A percentile compares a stretch with the other conserved stretches of the same genome.
These are phyloP conservation scores for human DNA, from an alignment of 2,113 vertebrate genomes.

Conservation along the genomic window GRCh38 chr3:97883501-97884000, in stretches of 20 bases:
- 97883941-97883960: background rate
- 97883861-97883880: background rate
- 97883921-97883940: background rate
- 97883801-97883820: background rate
- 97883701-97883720: constrained; percentile 61
- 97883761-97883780: background rate
- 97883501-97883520: background rate
- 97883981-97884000: constrained; percentile 60
- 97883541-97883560: constrained; percentile 36
- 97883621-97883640: background rate
- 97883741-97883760: constrained; percentile 55
- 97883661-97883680: background rate
- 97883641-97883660: background rate
- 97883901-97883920: background rate
- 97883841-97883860: background rate
- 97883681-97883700: background rate
- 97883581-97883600: constrained; percentile 14
- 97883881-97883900: background rate
- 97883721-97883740: constrained; percentile 43
- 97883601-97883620: background rate
- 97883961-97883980: background rate
- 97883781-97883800: constrained; percentile 30
- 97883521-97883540: background rate
- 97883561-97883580: constrained; percentile 2
- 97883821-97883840: background rate